These are phyloP conservation scores for Forpus xanthops DNA, from an alignment of 2,797 vertebrate genomes.

Conservation along the genomic window DNA sequence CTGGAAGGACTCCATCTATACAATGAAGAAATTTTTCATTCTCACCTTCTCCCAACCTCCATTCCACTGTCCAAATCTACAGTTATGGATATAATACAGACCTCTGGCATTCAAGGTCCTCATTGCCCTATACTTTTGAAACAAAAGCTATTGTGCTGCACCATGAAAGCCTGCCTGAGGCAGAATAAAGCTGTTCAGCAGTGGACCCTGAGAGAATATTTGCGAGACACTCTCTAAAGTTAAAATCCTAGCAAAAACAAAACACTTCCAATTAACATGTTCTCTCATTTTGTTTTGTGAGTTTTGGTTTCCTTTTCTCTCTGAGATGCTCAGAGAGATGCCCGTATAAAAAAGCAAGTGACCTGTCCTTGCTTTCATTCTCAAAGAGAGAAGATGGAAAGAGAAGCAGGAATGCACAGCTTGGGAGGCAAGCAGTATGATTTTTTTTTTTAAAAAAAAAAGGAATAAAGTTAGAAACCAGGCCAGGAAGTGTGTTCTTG, in stretches of 20 bases:
- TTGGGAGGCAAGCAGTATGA: not conserved
- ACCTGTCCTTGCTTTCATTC: slow-evolving; percentile 77
- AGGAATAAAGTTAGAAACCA: not conserved
- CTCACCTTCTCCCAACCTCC: slow-evolving; percentile 75
- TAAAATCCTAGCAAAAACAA: slow-evolving; percentile 75
- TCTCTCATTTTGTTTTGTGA: slow-evolving; percentile 60
- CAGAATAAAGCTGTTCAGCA: slow-evolving; percentile 66
- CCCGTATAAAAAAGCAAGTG: slow-evolving; percentile 69
- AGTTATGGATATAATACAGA: slow-evolving; percentile 77
- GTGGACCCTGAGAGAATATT: slow-evolving; percentile 56
- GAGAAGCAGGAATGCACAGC: not conserved
- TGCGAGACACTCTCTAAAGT: slow-evolving; percentile 68
- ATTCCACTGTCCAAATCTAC: slow-evolving; percentile 70
- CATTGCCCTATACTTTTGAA: slow-evolving; percentile 76
- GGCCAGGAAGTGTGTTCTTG: not conserved
- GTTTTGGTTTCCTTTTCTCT: not conserved
- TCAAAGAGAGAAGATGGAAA: slow-evolving; percentile 33
- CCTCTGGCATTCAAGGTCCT: slow-evolving; percentile 75
- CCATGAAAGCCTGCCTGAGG: slow-evolving; percentile 64
- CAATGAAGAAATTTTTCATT: slow-evolving; percentile 68
- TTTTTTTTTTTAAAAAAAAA: not conserved
- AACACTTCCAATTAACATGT: slow-evolving; percentile 73
- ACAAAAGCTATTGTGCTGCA: slow-evolving; percentile 78
- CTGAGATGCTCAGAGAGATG: slow-evolving; percentile 52
- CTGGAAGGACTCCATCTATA: slow-evolving; percentile 72